phyloP scores from a whole-genome alignment of 2,113 vertebrate species.

The Oryctolagus cuniculus region mOryCun1.1 NC_091452.1:2784001-2784500 shows the following conservation, averaged over 20 bases:
- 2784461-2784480: constrained; percentile 89
- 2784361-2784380: constrained; percentile 79
- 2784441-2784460: constrained; percentile 86
- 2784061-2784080: background rate
- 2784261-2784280: background rate
- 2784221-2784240: no score
- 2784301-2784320: background rate
- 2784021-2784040: background rate
- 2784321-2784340: constrained; percentile 41
- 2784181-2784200: background rate
- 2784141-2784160: background rate
- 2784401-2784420: constrained; percentile 86
- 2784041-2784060: background rate
- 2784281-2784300: background rate
- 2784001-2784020: no score
- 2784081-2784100: background rate
- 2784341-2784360: constrained; percentile 62
- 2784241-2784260: accelerated
- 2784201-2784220: accelerated
- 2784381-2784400: constrained; percentile 81
- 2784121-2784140: background rate
- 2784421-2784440: constrained; percentile 85
- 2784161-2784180: background rate
- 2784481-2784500: constrained; percentile 87
- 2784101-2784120: accelerated